Evolutionary conservation across 2,797 vertebrate species (phyloP).

Genomic region (Cuniculus paca): DNA sequence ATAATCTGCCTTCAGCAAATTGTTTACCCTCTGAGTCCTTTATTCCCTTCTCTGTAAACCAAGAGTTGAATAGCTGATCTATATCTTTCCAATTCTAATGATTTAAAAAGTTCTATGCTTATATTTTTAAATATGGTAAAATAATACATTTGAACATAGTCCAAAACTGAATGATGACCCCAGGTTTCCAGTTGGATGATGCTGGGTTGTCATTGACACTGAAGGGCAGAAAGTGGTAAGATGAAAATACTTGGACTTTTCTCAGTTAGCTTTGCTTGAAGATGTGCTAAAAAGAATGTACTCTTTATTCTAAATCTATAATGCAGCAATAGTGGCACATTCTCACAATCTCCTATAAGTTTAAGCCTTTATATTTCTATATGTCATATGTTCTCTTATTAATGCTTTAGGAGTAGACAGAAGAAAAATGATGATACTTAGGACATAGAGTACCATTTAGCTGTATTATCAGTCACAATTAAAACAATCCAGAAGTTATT

Average conservation of each 20-base stretch:
- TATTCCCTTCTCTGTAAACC: not conserved
- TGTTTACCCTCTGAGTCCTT: not conserved
- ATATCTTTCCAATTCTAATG: not conserved
- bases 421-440: constrained; percentile 40
- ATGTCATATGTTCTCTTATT: not conserved
- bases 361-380: not conserved
- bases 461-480: constrained; percentile 5
- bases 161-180: not conserved
- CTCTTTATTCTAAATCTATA: not conserved
- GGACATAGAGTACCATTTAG: constrained; percentile 37
- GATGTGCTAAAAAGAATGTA: not conserved
- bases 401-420: not conserved
- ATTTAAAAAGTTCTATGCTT: constrained; percentile 35
- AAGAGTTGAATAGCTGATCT: not conserved
- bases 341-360: not conserved
- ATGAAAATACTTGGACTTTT: not conserved
- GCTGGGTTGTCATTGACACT: not conserved
- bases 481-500: constrained; percentile 59
- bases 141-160: not conserved
- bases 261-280: not conserved
- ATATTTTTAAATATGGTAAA: constrained; percentile 4
- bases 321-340: not conserved
- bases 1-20: not conserved
- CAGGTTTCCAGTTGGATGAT: not conserved
- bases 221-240: not conserved